Evolutionary conservation across 2,888 invertebrate genomes (phyloP), one percentile per base, ranked within the genome.

Genomic region (Cacoxenus indagator): DNA sequence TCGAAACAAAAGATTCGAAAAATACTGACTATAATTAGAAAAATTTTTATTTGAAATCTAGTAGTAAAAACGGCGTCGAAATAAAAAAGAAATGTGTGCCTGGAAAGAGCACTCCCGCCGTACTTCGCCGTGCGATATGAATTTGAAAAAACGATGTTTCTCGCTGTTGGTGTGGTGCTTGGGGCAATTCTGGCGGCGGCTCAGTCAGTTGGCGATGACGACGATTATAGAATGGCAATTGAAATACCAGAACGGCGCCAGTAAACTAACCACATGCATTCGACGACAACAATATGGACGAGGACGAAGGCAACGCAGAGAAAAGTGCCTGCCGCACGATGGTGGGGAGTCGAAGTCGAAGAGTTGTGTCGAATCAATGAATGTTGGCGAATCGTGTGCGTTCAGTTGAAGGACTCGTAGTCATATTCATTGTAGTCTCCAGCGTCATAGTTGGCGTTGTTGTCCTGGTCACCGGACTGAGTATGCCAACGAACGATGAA

Each of bases 201-300:
- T 51, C 51, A 22, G 77, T 73, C 76, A 76, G 71, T 71, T 74
- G 75, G 74, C 74, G 77, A 77, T 77, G 75, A 75, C 75, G 76
- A 76, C 77, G 61, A 75, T 73, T 66, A 19, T 45, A 77, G 77
- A 81, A 72, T 75, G 75, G 78, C 78, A 77, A 78, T 77, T 81
- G 75, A 75, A 82, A 82, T 75, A 77, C 73, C 78, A 76, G 74
- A 78, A 78, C 78, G 85, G 85, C 85, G 84, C 84, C 85, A 85
- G 77, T 75, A 69, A 78, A 78, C 77, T 73, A 75, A 78, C 78
- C 78, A 71, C 78, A 77, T 77, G 75, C 68, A 70, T 67, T 67
- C 61, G 64, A 5, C 51, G 27, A 43, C 29, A 66, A 57, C 62
- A 51, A 43, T 19, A 45, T n/a, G 29, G 6, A 45, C 37, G 55